phyloP scores from a whole-genome alignment of 2,797 vertebrate species.

The Natrix natrix region DNA sequence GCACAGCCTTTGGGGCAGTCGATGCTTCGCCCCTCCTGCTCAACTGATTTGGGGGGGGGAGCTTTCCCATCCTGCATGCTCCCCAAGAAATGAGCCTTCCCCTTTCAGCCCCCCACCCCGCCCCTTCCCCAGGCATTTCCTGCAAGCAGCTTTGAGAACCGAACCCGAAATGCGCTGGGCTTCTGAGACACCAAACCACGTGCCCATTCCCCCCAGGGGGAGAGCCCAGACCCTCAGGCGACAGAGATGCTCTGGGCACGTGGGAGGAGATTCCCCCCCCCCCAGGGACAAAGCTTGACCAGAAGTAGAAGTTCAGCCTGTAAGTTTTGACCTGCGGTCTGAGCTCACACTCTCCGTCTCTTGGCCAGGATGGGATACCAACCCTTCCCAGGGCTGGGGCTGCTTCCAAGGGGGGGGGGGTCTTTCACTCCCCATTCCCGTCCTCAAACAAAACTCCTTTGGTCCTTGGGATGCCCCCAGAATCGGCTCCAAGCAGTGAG shows the following conservation, averaged over 20 bases:
- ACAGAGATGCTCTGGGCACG: background rate
- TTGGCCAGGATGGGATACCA: background rate
- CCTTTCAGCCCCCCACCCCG: background rate
- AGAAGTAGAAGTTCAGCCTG: background rate
- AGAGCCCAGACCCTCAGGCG: background rate
- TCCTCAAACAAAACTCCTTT: background rate
- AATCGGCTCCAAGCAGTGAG: background rate
- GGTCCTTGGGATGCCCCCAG: background rate
- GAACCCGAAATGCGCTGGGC: background rate
- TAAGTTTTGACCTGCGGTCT: background rate
- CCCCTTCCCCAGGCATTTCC: background rate
- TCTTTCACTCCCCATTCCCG: background rate
- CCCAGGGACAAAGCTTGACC: background rate
- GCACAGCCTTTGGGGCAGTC: background rate
- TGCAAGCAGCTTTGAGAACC: background rate
- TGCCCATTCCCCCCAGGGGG: background rate
- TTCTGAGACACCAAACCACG: background rate
- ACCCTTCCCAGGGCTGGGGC: background rate
- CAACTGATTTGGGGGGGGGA: background rate
- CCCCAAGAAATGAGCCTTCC: background rate
- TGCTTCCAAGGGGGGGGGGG: accelerated
- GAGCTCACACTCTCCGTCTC: background rate
- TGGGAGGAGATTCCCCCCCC: background rate
- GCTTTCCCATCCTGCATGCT: background rate
- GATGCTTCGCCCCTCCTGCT: background rate